Evolutionary conservation across 2,113 vertebrate species (phyloP).

Genomic region (Gadus macrocephalus): DNA sequence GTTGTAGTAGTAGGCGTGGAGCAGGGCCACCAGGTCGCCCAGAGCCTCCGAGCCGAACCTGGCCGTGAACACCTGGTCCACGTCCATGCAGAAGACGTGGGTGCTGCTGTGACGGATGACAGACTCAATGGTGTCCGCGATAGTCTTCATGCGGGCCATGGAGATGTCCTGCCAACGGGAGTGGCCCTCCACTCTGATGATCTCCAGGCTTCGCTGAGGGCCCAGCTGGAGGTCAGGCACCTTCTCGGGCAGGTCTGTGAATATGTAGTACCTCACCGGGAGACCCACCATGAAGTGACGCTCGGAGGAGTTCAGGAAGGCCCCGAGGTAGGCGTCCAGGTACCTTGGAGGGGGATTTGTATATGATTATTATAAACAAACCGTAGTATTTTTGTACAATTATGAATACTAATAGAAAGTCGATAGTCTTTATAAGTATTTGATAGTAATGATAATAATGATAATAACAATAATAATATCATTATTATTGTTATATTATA

Average conservation of each 20-base stretch:
- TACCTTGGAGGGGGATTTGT: conserved; percentile 52
- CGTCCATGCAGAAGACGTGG: conserved; percentile 73
- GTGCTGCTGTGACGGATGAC: conserved; percentile 55
- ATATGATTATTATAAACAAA: background rate
- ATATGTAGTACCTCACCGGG: conserved; percentile 71
- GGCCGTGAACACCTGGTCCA: conserved; percentile 69
- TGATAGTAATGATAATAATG: no score
- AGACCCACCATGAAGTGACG: conserved; percentile 73
- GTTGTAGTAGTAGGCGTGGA: conserved; percentile 73
- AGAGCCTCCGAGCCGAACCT: conserved; percentile 73
- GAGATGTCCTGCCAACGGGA: conserved; percentile 77
- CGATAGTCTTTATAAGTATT: background rate
- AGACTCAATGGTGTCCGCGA: conserved; percentile 52
- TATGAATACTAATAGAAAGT: no score
- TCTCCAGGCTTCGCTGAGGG: conserved; percentile 41
- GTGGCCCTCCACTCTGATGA: conserved; percentile 47
- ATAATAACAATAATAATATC: no score
- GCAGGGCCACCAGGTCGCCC: conserved; percentile 69
- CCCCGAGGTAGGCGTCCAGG: conserved; percentile 59
- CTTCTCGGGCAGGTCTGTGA: conserved; percentile 65
- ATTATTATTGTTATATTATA: no score
- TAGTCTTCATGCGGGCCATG: conserved; percentile 73
- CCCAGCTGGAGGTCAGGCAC: conserved; percentile 51
- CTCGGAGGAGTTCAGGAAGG: conserved; percentile 71
- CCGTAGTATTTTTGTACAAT: no score